Base-by-base conservation (phyloP, 2,797 vertebrate species). In the Botia almorhae region DNA sequence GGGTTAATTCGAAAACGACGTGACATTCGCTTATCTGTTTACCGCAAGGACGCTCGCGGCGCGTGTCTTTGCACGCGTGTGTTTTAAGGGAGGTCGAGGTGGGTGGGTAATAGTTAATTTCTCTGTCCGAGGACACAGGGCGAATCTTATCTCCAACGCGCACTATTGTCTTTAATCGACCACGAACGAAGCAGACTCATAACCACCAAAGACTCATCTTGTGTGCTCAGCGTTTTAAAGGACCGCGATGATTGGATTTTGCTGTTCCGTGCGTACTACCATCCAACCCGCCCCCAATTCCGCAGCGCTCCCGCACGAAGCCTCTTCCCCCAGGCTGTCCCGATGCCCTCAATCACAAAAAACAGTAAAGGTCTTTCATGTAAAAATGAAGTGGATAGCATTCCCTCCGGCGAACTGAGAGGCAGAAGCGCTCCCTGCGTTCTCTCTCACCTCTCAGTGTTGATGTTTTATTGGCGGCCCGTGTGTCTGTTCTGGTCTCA, bases 11-110 rank as follows among this genome's bases (percentile, higher is more conserved):
- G 84, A 85, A 73, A 75, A 69, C 82, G 81, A 86, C 89, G 87
- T 90, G 91, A 91, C 92, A 88, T 89, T 87, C 87, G 86, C 90
- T 93, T 92, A 92, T 93, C 77, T 74, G 17, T 89, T 87, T 84
- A 73, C 85, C 51, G 39, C 76, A 88, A 23, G 39, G 19, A 82
- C 85, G 85, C 76, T 86, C 84, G 69, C 23, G 36, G 82, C 79
- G 72, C 7, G 23, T 74, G 64, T 84, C 72, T 53, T 23, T 21
- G 78, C 69, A 61, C 55, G 76, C 80, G 79, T 81, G 56, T 60
- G 51, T 82, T 63, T 81, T 72, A 60, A 43, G 70, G 56, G 43
- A 78, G 56, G 51, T 58, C 21, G 43, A 8, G 74, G 73, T 16
- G 16, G 23, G 7, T 74, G 82, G 73, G 46, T 58, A 64, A 69